Evolutionary conservation across 2,113 vertebrate species (phyloP).

Genomic region (Speoplatyrhinus poulsoni): DNA sequence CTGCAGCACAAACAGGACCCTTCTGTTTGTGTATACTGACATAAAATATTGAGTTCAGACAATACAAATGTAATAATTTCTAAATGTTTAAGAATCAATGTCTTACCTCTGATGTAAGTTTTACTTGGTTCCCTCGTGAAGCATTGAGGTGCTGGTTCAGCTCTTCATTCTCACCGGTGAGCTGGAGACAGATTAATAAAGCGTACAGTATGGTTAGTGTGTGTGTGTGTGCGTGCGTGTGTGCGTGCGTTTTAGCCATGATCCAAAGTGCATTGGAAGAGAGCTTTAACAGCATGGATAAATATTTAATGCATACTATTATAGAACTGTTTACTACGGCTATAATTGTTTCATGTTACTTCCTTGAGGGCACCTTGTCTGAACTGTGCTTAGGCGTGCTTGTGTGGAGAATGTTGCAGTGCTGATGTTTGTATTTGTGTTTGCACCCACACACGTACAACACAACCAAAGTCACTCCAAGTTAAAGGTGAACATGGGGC

Average conservation of each 20-base stretch:
- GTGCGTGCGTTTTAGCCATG: neutral
- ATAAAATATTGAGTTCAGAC: too few species aligned
- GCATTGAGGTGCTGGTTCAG: conserved; percentile 80
- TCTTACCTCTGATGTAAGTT: conserved; percentile 80
- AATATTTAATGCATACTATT: neutral
- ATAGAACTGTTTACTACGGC: neutral
- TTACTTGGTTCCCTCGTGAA: conserved; percentile 74
- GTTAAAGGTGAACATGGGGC: too few species aligned
- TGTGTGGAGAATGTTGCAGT: neutral
- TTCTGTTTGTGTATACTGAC: too few species aligned
- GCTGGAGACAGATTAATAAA: conserved; percentile 53
- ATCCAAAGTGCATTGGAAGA: neutral
- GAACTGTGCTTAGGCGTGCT: neutral
- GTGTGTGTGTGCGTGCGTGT: neutral
- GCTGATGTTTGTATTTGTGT: neutral
- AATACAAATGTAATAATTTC: too few species aligned
- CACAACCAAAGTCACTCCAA: too few species aligned
- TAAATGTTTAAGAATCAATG: too few species aligned
- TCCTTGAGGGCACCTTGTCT: neutral
- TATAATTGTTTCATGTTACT: neutral
- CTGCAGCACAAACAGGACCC: too few species aligned
- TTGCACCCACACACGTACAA: neutral
- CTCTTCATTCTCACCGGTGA: conserved; percentile 82
- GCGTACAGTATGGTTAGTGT: neutral
- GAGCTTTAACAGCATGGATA: neutral